A percentile compares a stretch with the other conserved stretches of the same genome.
phyloP scores from a whole-genome alignment of 2,888 invertebrate genomes.

The Rhamnusium bicolor region DNA sequence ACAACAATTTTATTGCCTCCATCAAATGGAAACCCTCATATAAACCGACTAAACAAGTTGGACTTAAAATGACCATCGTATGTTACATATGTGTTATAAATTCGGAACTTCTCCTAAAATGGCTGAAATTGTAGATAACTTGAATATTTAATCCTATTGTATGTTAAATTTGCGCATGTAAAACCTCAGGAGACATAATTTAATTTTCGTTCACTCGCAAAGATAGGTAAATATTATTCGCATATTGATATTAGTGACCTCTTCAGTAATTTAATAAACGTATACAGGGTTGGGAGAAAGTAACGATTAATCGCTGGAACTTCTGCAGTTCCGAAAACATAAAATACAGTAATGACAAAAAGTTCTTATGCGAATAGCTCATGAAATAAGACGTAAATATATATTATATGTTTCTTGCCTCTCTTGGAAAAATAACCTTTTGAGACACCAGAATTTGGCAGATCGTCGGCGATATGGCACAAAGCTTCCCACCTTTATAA shows the following conservation, averaged over 20 bases:
- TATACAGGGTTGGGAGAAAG: no score
- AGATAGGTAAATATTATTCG: not conserved
- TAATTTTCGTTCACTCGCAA: not conserved
- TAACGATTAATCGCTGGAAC: no score
- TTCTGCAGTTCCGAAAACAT: no score
- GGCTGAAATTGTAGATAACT: conserved; percentile 9
- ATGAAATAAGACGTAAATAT: no score
- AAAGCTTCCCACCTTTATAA: no score
- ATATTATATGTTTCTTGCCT: no score
- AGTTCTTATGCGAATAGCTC: no score
- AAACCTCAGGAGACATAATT: not conserved
- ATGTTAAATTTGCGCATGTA: not conserved
- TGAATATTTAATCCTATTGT: not conserved
- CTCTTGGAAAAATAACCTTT: no score
- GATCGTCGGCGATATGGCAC: no score
- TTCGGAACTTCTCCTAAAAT: not conserved
- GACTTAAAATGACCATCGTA: not conserved
- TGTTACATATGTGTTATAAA: conserved; percentile 13
- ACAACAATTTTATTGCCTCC: conserved; percentile 5
- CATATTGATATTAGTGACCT: not conserved
- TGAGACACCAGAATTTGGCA: no score
- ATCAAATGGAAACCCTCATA: conserved; percentile 16
- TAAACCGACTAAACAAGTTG: conserved; percentile 4
- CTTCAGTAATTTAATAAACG: not conserved
- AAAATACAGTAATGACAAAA: no score